Base-by-base conservation (phyloP, 2,797 vertebrate species). In the Alfaro cultratus region DNA sequence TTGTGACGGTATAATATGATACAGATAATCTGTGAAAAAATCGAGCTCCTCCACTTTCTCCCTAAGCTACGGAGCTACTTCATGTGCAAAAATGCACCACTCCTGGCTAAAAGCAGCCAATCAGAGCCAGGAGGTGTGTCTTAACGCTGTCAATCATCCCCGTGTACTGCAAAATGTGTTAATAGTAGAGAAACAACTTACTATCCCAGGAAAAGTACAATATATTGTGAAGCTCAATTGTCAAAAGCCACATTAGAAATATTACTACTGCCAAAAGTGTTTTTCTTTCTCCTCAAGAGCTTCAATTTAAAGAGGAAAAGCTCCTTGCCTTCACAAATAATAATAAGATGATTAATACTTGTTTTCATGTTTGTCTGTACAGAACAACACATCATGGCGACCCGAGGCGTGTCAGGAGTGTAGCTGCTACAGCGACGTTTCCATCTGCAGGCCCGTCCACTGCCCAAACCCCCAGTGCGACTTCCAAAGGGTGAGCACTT, bases 381-480 rank as follows among this genome's bases (percentile, higher is more conserved):
- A 99, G 98, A 97, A 97, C 88, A 94, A 95, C 91, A 96, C 97
- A 0, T 73, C 87, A 81, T 99, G 98, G 98, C 96, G 96, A 64
- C 97, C 97, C 0, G 94, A 97, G 85, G 93, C 96, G 0, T 99
- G 98, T 93, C 96, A 94, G 87, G 95, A 96, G 85, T 99, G 98
- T 86, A 91, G 34, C 76, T 99, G 98, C 93, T 89, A 81, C 78
- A 84, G 93, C 10, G 89, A 95, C 36, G 85, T 98, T 49, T 87
- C 96, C 90, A 88, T 97, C 90, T 99, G 98, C 82, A 93, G 94
- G 74, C 80, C 93, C 9, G 76, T 89, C 0, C 53, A n/a, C 83
- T 99, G 98, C 92, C 95, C 75, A 83, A 94, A 95, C 93, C 97
- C 97, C 41, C 91, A 47, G 74, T 99, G 98, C 92, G 95, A 97